Percentiles rank a stretch among this genome's conserved stretches.
Evolutionary conservation across 1,140 invertebrate species (phyloP).

Genomic region (Matsumurasca onukii): DNA sequence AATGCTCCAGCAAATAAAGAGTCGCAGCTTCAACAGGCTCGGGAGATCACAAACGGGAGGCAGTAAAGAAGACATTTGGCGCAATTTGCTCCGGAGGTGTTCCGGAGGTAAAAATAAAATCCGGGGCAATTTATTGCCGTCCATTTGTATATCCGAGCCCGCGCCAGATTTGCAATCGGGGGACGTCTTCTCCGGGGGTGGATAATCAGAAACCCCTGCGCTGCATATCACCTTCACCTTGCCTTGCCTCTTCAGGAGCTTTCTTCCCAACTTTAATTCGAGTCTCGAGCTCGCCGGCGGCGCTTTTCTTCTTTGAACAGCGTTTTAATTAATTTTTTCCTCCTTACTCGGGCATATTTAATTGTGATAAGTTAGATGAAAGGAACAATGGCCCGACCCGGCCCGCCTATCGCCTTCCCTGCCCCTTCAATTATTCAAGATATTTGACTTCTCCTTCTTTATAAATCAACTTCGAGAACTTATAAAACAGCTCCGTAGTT

Average conservation of each 20-base stretch:
- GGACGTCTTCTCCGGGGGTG: background rate
- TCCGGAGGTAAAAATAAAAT: conserved; percentile 11
- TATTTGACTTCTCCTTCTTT: conserved; percentile 24
- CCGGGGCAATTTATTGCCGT: conserved; percentile 11
- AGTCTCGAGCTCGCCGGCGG: conserved; percentile 15
- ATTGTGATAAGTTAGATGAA: conserved; percentile 20
- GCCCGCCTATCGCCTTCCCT: background rate
- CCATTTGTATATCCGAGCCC: background rate
- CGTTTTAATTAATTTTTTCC: conserved; percentile 27
- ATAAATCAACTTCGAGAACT: conserved; percentile 18
- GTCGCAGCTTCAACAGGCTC: too few species aligned
- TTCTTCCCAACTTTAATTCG: conserved; percentile 21
- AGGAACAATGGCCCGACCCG: conserved; percentile 10
- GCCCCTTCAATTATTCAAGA: conserved; percentile 22
- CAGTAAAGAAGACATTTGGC: conserved; percentile 3
- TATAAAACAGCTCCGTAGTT: background rate
- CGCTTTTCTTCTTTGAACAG: background rate
- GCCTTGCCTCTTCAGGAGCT: background rate
- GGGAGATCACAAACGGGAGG: conserved; percentile 4
- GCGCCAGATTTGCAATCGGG: conserved; percentile 11
- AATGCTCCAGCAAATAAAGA: too few species aligned
- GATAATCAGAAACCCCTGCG: background rate
- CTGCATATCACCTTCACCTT: background rate
- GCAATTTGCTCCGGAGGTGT: conserved; percentile 17
- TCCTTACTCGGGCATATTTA: conserved; percentile 24